Base-by-base conservation (phyloP, 2,113 vertebrate genomes). In the Gorilla gorilla region DNA sequence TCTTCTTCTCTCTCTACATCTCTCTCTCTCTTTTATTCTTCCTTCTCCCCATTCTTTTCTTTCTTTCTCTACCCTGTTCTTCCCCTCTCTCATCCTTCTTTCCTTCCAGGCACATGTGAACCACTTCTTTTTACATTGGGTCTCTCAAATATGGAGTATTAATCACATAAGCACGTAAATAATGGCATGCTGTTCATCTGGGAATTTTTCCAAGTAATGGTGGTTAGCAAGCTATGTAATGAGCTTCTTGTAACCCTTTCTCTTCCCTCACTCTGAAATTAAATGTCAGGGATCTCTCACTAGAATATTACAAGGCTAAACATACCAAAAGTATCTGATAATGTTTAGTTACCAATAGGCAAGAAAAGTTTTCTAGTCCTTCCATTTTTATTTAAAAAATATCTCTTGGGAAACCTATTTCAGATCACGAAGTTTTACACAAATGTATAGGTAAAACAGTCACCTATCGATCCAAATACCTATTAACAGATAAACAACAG, bases 201-300 rank as follows among this genome's bases (percentile, higher is more conserved):
- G 85, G 73, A 89, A 80, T 40, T 94, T 93, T 97, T 95, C 78
- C n/a, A 89, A 88, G 66, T 76, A 85, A 35, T 8, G 8, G 57
- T 89, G 68, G 10, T 76, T 96, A 81, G 23, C 66, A 95, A 96
- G 59, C 68, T 85, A 27, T 66, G 84, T 52, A 80, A 76, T 85
- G 35, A 94, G 52, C 64, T 90, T 61, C 11, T 61, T 83, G 8
- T 73, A 84, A 94, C 43, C 18, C 48, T 68, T 94, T 25, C 40
- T 80, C 43, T 70, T 72, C 50, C 32, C 5, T 93, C 4, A 88
- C 5, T 35, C 76, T 95, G 86, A 95, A 83, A 92, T 23, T 11
- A 85, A 95, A 66, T 93, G 40, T 23, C 50, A 94, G 16, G 27
- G 20, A 43, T 85, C 18, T 82, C 27, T 48, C 52, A 93, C 48